Evolutionary conservation across 2,888 invertebrate species (phyloP).

Genomic region (Trachelus iudaicus): DNA sequence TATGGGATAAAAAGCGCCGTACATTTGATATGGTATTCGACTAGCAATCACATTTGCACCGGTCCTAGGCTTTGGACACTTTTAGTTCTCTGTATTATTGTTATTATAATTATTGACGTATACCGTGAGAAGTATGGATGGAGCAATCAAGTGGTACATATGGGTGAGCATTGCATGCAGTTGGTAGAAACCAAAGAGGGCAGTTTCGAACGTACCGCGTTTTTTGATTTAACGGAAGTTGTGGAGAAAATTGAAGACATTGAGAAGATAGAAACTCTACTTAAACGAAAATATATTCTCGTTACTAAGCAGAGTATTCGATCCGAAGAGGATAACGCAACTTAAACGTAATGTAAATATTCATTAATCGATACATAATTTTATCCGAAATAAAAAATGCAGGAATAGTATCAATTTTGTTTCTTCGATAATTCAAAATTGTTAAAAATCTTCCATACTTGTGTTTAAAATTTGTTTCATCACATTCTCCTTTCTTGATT

Average conservation of each 20-base stretch:
- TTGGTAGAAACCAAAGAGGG: slow-evolving; percentile 16
- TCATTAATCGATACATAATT: too few relatives aligned
- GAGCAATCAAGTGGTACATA: not conserved
- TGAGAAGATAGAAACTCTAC: slow-evolving; percentile 20
- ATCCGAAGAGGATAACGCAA: too few relatives aligned
- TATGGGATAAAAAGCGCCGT: slow-evolving; percentile 11
- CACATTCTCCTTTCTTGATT: too few relatives aligned
- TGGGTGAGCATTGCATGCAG: slow-evolving; percentile 18
- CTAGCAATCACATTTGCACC: slow-evolving; percentile 14
- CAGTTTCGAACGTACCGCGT: slow-evolving; percentile 6
- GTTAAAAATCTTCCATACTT: too few relatives aligned
- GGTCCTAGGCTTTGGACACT: slow-evolving; percentile 20
- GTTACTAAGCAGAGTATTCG: not conserved
- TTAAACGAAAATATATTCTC: slow-evolving; percentile 19
- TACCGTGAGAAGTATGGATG: slow-evolving; percentile 9
- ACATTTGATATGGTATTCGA: slow-evolving; percentile 1
- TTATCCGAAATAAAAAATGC: too few relatives aligned
- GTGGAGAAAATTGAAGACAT: slow-evolving; percentile 16
- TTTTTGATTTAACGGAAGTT: slow-evolving; percentile 22
- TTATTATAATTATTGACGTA: slow-evolving; percentile 7
- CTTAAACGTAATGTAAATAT: too few relatives aligned
- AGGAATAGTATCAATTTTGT: too few relatives aligned
- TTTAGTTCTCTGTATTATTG: slow-evolving; percentile 12
- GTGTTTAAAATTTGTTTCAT: too few relatives aligned
- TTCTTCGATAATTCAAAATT: too few relatives aligned